Percentiles rank a stretch among this genome's conserved stretches.
phyloP scores from a whole-genome alignment of 2,797 vertebrate species.

The Premnoplex brunnescens region DNA sequence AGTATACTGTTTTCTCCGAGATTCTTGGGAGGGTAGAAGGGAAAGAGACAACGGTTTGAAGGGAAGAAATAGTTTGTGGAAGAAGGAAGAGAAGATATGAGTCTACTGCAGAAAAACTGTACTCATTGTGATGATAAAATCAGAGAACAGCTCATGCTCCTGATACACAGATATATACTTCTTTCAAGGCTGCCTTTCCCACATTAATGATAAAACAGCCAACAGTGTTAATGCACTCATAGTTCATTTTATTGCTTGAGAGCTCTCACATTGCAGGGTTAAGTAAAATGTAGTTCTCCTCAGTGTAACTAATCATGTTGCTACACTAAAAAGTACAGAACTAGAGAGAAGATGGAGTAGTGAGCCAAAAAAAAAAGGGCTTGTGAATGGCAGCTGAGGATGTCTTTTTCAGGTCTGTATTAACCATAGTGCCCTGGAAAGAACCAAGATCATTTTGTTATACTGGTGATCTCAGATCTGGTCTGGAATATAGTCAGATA shows the following conservation, averaged over 20 bases:
- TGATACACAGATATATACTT: neutral
- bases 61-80: neutral
- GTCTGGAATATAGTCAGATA: neutral
- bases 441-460: neutral
- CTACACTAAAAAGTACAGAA: neutral
- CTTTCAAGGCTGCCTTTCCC: neutral
- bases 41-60: neutral
- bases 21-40: neutral
- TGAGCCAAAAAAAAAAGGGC: neutral
- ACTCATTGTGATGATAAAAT: neutral
- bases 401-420: neutral
- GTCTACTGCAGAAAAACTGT: neutral
- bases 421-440: neutral
- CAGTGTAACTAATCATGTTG: neutral
- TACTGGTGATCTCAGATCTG: neutral
- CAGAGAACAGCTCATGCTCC: neutral
- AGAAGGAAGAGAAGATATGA: neutral
- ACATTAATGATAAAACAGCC: neutral
- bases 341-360: fast-evolving
- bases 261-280: neutral
- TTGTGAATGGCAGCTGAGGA: neutral
- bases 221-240: neutral
- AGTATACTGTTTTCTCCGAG: neutral
- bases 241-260: neutral
- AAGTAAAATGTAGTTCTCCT: neutral